phyloP scores from a whole-genome alignment of 2,888 invertebrate species.

The Frankliniella fusca region DNA sequence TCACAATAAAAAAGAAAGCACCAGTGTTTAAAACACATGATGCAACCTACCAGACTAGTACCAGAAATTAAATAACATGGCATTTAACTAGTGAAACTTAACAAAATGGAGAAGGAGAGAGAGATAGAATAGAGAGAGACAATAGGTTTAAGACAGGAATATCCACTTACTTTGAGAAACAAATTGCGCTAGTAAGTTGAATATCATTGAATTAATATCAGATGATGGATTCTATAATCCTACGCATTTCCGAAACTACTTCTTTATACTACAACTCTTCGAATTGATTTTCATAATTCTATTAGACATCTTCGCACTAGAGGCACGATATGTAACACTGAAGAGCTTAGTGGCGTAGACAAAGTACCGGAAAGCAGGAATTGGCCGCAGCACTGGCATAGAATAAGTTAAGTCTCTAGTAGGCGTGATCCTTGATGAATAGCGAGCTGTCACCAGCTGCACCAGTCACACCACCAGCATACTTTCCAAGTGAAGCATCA shows the following conservation, averaged over 20 bases:
- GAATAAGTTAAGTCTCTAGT: conserved; percentile 56
- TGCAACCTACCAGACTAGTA: not conserved
- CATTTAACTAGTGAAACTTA: conserved; percentile 2
- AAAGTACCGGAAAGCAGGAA: conserved; percentile 18
- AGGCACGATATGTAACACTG: not conserved
- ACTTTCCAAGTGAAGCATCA: conserved; percentile 85
- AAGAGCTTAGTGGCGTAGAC: not conserved
- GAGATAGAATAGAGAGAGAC: conserved; percentile 2
- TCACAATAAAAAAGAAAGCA: conserved; percentile 7
- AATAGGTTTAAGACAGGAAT: not conserved
- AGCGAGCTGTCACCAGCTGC: conserved; percentile 82
- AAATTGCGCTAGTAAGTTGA: not conserved
- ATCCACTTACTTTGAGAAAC: not conserved
- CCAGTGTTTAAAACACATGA: not conserved
- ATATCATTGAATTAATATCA: not conserved
- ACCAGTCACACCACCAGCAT: conserved; percentile 78
- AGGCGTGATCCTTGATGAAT: conserved; percentile 94
- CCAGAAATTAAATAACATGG: conserved; percentile 13
- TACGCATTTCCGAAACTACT: conserved; percentile 19
- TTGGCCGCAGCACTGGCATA: not conserved
- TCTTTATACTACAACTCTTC: not conserved
- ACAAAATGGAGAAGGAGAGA: not conserved
- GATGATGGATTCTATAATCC: not conserved
- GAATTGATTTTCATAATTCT: not conserved
- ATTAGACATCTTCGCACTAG: not conserved